Evolutionary conservation across 2,888 invertebrate species (phyloP).

Genomic region (Cryptus armator): DNA sequence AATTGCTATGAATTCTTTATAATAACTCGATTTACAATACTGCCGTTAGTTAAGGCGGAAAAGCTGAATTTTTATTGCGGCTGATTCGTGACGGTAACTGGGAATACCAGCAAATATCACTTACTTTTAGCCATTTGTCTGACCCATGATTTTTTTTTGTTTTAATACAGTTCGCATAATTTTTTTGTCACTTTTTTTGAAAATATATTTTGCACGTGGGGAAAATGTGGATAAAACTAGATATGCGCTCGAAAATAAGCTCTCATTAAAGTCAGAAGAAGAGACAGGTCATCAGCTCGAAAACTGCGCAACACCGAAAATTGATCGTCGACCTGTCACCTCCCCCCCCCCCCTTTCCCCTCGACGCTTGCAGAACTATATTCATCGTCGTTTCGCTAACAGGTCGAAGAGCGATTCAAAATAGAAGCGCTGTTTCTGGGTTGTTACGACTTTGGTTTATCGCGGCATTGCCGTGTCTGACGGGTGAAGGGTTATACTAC

Average conservation of each 20-base stretch:
- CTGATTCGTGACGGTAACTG: too few species aligned
- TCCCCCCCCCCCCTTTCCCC: background rate
- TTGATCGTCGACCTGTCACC: slow-evolving; percentile 56
- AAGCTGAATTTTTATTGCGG: background rate
- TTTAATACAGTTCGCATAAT: background rate
- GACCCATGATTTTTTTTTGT: background rate
- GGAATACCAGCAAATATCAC: too few species aligned
- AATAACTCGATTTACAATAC: background rate
- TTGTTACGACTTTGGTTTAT: slow-evolving; percentile 51
- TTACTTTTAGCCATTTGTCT: too few species aligned
- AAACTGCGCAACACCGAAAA: slow-evolving; percentile 53
- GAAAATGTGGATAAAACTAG: slow-evolving; percentile 14
- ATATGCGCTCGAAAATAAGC: background rate
- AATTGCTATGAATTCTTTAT: slow-evolving; percentile 17
- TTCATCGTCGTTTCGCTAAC: slow-evolving; percentile 4
- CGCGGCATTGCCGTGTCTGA: slow-evolving; percentile 55
- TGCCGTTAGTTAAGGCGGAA: background rate
- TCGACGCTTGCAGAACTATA: slow-evolving; percentile 38
- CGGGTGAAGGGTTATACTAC: slow-evolving; percentile 50
- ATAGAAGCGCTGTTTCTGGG: slow-evolving; percentile 48
- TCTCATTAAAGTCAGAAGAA: slow-evolving; percentile 50
- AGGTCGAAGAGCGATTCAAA: slow-evolving; percentile 38
- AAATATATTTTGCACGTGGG: background rate
- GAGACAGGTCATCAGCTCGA: slow-evolving; percentile 54
- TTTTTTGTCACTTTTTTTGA: background rate